Evolutionary conservation across 2,797 vertebrate species (phyloP), one percentile per base, ranked within the genome.

Genomic region (Acanthiza pusilla): DNA sequence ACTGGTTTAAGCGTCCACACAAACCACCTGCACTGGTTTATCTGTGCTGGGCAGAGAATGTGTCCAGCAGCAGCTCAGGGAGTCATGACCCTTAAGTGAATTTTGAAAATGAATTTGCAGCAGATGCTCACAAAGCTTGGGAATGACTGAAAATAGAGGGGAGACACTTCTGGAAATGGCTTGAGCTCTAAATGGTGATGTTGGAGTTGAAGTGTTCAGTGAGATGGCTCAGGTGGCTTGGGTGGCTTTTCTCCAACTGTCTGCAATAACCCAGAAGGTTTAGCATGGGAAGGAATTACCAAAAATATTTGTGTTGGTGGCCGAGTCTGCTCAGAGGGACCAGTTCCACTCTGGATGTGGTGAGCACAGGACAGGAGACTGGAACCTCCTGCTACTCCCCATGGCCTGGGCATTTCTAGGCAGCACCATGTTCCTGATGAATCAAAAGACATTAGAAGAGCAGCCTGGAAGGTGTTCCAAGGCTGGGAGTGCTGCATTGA

Each of bases 61-160:
- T 9, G 4, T 60, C 85, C 66, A 93, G 82, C 51, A 86, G 92
- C 92, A 86, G 85, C 96, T 96, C 92, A 95, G 94, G 95, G 94
- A 96, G 72, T 81, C n/a, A 5, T 18, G 76, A 48, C 60, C 89
- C 83, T 87, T 58, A 5, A 1, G 14, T 76, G 83, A 78, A 75
- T 73, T 86, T 81, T 72, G 61, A 81, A 80, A 45, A 66, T 48
- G 48, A 84, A 50, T 40, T 71, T 51, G 36, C 67, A 47, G 65
- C 81, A 80, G 60, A 72, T 66, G 14, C 34, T 67, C n/a, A 74
- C 47, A 30, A 43, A 86, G 34, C 47, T 81, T 16, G 10, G 43
- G 47, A 96, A 80, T 34, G n/a, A 32, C 81, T 83, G 89, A 92
- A 88, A 81, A 50, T 5, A n/a, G 79, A 77, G 26, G 19, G 47